Evolutionary conservation across 2,888 invertebrate species (phyloP).

Genomic region (Drosophila infuscata): DNA sequence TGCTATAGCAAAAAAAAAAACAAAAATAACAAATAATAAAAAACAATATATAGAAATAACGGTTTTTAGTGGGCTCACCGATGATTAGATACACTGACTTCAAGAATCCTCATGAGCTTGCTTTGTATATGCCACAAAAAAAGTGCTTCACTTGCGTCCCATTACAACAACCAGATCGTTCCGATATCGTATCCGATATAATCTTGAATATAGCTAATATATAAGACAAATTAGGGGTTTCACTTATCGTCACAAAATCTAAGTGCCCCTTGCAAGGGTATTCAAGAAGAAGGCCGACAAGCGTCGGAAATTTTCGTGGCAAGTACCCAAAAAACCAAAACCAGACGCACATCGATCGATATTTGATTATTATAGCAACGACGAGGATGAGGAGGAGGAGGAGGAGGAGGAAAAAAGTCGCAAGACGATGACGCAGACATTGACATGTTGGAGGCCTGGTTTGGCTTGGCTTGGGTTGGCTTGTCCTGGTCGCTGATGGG

Average conservation of each 20-base stretch:
- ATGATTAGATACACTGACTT: not conserved
- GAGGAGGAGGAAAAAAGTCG: conserved; percentile 35
- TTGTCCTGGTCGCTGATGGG: not conserved
- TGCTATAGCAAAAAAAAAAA: conserved; percentile 15
- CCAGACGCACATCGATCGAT: conserved; percentile 83
- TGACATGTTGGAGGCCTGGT: conserved; percentile 15
- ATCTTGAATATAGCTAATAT: not conserved
- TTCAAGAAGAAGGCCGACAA: not conserved
- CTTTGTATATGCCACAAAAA: not conserved
- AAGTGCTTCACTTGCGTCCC: not conserved
- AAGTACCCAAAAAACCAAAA: conserved; percentile 61
- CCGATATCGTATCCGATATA: not conserved
- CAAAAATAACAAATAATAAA: not conserved
- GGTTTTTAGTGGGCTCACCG: not conserved
- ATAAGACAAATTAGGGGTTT: not conserved
- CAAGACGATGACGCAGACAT: conserved; percentile 66
- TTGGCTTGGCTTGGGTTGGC: too few species aligned
- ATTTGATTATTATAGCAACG: conserved; percentile 80
- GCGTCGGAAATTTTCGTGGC: conserved; percentile 60
- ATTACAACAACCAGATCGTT: not conserved
- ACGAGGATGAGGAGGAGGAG: conserved; percentile 29
- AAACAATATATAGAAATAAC: not conserved
- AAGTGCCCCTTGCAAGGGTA: not conserved
- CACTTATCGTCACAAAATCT: not conserved
- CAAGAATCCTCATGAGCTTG: not conserved